phyloP scores from a whole-genome alignment of 2,888 invertebrate genomes.

The Lissonota sp. region DNA sequence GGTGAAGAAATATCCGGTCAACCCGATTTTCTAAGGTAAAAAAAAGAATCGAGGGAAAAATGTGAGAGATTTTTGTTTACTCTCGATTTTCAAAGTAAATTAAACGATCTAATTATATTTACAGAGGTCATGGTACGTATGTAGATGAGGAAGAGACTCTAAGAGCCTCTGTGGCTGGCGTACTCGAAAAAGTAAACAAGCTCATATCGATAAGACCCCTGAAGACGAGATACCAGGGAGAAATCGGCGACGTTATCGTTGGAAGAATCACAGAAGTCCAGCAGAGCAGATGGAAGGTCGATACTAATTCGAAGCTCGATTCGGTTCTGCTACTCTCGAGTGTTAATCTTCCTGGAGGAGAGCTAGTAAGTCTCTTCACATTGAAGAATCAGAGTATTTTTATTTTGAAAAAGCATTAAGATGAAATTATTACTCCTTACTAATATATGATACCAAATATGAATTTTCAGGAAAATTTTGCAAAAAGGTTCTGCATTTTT shows the following conservation, averaged over 20 bases:
- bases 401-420: neutral
- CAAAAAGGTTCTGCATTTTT: too few relatives aligned
- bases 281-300: conserved; percentile 97
- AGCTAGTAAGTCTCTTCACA: conserved; percentile 88
- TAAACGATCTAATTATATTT: too few relatives aligned
- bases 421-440: neutral
- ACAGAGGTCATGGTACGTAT: conserved; percentile 98
- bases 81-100: neutral
- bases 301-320: conserved; percentile 95
- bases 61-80: neutral
- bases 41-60: neutral
- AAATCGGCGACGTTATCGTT: conserved; percentile 98
- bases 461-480: too few relatives aligned
- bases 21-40: conserved; percentile 93
- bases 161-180: conserved; percentile 97
- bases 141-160: conserved; percentile 91
- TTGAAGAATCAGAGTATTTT: neutral
- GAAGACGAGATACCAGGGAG: conserved; percentile 95
- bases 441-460: too few relatives aligned
- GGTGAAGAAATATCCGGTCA: conserved; percentile 94
- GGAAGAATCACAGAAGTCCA: conserved; percentile 97
- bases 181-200: conserved; percentile 97
- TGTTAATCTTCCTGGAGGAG: conserved; percentile 98
- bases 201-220: conserved; percentile 95
- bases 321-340: conserved; percentile 95